These are phyloP conservation scores for Lytechinus variegatus DNA, from an alignment of 35 echinoderm and acorn worm species.

Conservation along the genomic window DNA sequence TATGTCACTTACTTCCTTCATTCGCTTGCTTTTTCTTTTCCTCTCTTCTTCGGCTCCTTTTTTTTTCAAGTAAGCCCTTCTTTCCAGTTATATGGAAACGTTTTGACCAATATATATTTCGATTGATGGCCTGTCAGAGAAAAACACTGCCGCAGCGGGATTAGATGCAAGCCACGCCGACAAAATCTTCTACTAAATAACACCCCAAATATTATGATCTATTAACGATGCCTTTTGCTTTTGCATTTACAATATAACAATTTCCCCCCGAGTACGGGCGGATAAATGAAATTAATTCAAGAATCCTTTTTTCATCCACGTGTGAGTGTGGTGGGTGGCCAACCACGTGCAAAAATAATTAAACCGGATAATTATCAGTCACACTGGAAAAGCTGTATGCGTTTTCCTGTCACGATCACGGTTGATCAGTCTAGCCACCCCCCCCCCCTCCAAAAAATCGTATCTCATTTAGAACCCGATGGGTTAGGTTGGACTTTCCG, in stretches of 20 bases:
- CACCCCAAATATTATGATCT: not conserved
- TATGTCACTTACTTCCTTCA: too few species aligned
- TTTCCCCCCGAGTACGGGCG: not conserved
- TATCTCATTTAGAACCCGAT: not conserved
- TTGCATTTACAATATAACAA: not conserved
- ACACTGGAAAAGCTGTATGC: not conserved
- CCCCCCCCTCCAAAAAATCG: not conserved
- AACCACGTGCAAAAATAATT: not conserved
- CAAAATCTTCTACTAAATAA: too few species aligned
- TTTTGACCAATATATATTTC: too few species aligned
- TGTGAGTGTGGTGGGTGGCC: not conserved
- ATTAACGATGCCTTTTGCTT: not conserved
- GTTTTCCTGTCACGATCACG: not conserved
- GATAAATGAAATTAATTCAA: not conserved
- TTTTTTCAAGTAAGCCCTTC: too few species aligned
- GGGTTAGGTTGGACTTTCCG: not conserved
- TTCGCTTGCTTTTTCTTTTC: too few species aligned
- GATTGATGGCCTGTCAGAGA: too few species aligned
- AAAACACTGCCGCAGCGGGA: too few species aligned
- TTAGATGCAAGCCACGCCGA: too few species aligned
- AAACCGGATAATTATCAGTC: slow-evolving; percentile 8
- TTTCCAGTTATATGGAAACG: too few species aligned
- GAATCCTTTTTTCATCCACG: not conserved
- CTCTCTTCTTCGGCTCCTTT: too few species aligned
- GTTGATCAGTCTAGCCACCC: not conserved